These are phyloP conservation scores for Drosophila emarginata DNA, from an alignment of 2,888 invertebrate species.

Conservation along the genomic window DNA sequence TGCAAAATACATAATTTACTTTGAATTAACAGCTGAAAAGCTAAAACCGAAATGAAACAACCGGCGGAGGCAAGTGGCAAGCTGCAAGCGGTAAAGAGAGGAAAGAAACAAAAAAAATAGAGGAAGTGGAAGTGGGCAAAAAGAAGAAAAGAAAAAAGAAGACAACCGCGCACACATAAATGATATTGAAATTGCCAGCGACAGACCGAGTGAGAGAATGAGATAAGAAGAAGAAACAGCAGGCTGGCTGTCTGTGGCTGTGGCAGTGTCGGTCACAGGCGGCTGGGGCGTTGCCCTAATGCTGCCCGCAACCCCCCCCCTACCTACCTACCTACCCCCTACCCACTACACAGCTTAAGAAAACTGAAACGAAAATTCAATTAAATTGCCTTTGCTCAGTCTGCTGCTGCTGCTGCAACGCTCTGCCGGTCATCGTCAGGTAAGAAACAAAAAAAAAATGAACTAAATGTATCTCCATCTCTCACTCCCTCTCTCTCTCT, in stretches of 20 bases:
- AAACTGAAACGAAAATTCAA: conserved; percentile 65
- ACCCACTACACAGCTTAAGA: conserved; percentile 6
- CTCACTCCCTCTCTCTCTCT: background rate
- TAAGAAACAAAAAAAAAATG: conserved; percentile 35
- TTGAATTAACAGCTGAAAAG: conserved; percentile 75
- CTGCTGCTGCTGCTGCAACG: conserved; percentile 51
- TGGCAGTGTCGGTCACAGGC: background rate
- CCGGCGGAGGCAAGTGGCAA: conserved; percentile 27
- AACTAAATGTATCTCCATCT: conserved; percentile 31
- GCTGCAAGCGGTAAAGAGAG: background rate
- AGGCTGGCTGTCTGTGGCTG: conserved; percentile 6
- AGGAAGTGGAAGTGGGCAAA: conserved; percentile 1
- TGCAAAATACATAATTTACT: conserved; percentile 77
- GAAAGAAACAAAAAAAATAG: too few relatives aligned
- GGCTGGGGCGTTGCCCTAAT: conserved; percentile 67
- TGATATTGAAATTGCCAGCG: conserved; percentile 38
- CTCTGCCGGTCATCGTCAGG: conserved; percentile 56
- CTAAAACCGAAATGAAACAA: conserved; percentile 12
- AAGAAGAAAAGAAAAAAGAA: background rate
- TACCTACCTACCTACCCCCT: background rate
- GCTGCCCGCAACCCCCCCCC: conserved; percentile 40
- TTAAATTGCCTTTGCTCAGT: conserved; percentile 57
- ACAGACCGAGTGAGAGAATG: conserved; percentile 17
- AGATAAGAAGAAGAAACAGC: conserved; percentile 13
- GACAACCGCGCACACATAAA: conserved; percentile 10